Percentiles rank a stretch among this genome's conserved stretches.
Conservation (phyloP, 2,888 invertebrate genomes). For the Prosopocoilus inquinatus region DNA sequence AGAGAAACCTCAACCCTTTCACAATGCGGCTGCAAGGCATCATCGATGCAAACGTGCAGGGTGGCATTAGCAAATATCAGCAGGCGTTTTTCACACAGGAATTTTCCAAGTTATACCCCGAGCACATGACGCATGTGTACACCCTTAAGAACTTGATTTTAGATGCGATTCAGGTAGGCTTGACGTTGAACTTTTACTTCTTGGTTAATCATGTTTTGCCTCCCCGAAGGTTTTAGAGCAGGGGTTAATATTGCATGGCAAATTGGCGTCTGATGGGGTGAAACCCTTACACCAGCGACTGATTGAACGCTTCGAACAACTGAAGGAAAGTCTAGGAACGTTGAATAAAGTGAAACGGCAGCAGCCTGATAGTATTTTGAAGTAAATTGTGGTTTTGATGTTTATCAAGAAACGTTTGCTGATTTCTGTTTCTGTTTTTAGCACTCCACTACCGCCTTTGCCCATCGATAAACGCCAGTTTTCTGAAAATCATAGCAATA, state of each 20-base stretch:
- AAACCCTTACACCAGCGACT: slow-evolving; percentile 88
- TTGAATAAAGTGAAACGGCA: slow-evolving; percentile 63
- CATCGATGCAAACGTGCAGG: slow-evolving; percentile 94
- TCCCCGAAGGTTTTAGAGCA: slow-evolving; percentile 63
- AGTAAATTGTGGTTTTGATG: slow-evolving; percentile 52
- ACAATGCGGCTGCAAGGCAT: slow-evolving; percentile 88
- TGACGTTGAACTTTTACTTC: not conserved
- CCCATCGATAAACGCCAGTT: slow-evolving; percentile 63
- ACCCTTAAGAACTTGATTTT: slow-evolving; percentile 66
- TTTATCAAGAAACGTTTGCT: slow-evolving; percentile 1
- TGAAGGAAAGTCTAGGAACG: slow-evolving; percentile 74
- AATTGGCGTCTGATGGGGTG: slow-evolving; percentile 83
- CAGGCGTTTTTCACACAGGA: slow-evolving; percentile 89
- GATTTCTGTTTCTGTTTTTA: slow-evolving; percentile 40
- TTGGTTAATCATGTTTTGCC: not conserved
- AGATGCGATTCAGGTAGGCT: slow-evolving; percentile 66
- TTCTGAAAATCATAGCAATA: slow-evolving; percentile 43
- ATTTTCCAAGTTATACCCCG: slow-evolving; percentile 63
- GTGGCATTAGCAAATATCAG: slow-evolving; percentile 92
- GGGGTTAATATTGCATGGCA: slow-evolving; percentile 80
- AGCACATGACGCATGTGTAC: slow-evolving; percentile 58
- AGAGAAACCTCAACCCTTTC: slow-evolving; percentile 84
- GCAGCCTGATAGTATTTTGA: slow-evolving; percentile 77
- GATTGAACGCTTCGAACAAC: slow-evolving; percentile 81
- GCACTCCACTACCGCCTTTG: slow-evolving; percentile 79